These are phyloP conservation scores for Chelon labrosus DNA, from an alignment of 2,797 vertebrate species.

Conservation along the genomic window DNA sequence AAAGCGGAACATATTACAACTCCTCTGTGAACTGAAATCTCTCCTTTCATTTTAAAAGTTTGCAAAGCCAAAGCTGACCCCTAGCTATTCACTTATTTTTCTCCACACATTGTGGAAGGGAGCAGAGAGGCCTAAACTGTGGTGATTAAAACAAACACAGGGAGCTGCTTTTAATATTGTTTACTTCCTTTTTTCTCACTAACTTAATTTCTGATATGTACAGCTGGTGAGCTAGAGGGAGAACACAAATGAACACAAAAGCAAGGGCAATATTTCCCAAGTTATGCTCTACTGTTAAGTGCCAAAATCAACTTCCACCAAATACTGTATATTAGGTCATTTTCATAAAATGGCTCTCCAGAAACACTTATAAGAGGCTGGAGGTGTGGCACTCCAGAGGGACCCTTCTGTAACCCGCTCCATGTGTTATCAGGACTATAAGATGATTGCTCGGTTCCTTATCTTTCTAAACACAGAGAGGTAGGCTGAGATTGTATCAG, in stretches of 20 bases:
- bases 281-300: slow-evolving; percentile 44
- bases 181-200: slow-evolving; percentile 56
- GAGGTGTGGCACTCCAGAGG: slow-evolving; percentile 53
- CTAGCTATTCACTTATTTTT: slow-evolving; percentile 10
- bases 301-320: slow-evolving; percentile 83
- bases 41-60: slow-evolving; percentile 27
- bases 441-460: slow-evolving; percentile 77
- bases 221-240: slow-evolving; percentile 28
- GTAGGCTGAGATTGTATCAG: slow-evolving; percentile 79
- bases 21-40: slow-evolving; percentile 24
- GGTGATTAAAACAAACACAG: slow-evolving; percentile 36
- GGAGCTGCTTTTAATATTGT: slow-evolving; percentile 38
- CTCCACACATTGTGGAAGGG: slow-evolving; percentile 13
- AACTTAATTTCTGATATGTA: slow-evolving; percentile 51
- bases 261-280: slow-evolving; percentile 51
- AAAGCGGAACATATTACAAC: slow-evolving; percentile 34
- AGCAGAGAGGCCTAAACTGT: slow-evolving; percentile 12
- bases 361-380: slow-evolving; percentile 54
- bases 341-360: slow-evolving; percentile 62
- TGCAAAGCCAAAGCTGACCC: slow-evolving; percentile 28
- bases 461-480: slow-evolving; percentile 81
- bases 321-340: slow-evolving; percentile 71
- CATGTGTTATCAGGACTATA: slow-evolving; percentile 71
- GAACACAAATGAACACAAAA: slow-evolving; percentile 50
- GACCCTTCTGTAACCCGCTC: slow-evolving; percentile 61